Conservation (phyloP, 2,113 vertebrate species). For the Hipposideros armiger region DNA sequence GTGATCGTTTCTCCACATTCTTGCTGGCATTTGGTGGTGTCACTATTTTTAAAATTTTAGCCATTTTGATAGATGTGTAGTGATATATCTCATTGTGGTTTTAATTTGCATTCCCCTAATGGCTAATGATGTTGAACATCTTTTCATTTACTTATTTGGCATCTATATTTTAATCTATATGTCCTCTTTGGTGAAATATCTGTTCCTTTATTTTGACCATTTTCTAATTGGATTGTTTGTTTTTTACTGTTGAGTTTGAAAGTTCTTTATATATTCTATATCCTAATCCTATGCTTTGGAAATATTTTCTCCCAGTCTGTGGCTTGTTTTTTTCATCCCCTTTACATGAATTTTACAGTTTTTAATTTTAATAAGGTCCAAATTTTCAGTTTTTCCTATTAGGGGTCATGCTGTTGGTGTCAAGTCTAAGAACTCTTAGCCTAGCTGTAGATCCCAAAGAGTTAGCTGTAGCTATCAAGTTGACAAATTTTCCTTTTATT, state of each 20-base stretch:
- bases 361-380: neutral
- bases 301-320: slow-evolving; percentile 23
- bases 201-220: too few species aligned
- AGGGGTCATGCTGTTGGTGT: neutral
- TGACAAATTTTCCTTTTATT: neutral
- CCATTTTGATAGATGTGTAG: neutral
- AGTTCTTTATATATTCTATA: neutral
- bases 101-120: too few species aligned
- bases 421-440: neutral
- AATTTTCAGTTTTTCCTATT: neutral
- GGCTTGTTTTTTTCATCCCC: neutral
- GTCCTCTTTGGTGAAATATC: too few species aligned
- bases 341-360: neutral
- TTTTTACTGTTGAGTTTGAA: neutral
- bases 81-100: too few species aligned
- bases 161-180: too few species aligned
- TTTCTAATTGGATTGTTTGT: neutral
- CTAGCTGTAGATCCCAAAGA: neutral
- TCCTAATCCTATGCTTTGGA: neutral
- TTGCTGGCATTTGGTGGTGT: neutral
- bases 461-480: neutral
- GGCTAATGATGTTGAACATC: too few species aligned
- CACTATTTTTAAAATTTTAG: neutral
- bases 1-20: neutral
- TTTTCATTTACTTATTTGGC: too few species aligned